Evolutionary conservation across 2,888 invertebrate species (phyloP), one percentile per base, ranked within the genome.

Genomic region (Drosophila dives): DNA sequence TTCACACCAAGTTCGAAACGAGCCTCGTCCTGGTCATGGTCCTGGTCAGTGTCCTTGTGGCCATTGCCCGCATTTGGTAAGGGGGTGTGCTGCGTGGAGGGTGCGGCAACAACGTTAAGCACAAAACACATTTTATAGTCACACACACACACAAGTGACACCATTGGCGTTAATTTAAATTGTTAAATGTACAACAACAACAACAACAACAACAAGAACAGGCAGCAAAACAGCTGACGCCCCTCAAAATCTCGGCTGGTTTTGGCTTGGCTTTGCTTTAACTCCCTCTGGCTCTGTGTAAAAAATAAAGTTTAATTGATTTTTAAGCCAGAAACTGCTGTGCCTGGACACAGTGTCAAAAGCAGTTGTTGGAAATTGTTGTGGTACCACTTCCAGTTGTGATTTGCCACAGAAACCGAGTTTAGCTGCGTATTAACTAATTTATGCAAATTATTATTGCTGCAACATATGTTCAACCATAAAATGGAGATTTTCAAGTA

Each of bases 151-250:
- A 55, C 89, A 89, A 90, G 90, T 90, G 91, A 91, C 91, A 90
- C 91, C 90, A 89, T 81, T 86, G 91, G 91, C 91, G 91, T 91
- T 91, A 91, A 91, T 91, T 91, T 91, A 89, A 91, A 91, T 91
- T 91, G 88, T 89, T 89, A 79, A 90, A 89, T 86, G 87, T 87
- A 77, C 74, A 72, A 60, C 79, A 81, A 56, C 54, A 77, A 61
- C 72, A 74, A 26, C 59, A 71, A 26, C 51, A 69, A 29, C 51
- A 64, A n/a, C n/a, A n/a, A n/a, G n/a, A n/a, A n/a, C n/a, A n/a
- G n/a, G n/a, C n/a, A n/a, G 42, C 33, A 34, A 40, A 76, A 69
- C 73, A 78, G 77, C 72, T 71, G 82, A 71, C 70, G 77, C 67
- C 79, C 80, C 65, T 45, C 23, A 45, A 67, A 85, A 89, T 87